phyloP scores from a whole-genome alignment of 2,113 vertebrate species.

The Phyllostomus discolor region DNA sequence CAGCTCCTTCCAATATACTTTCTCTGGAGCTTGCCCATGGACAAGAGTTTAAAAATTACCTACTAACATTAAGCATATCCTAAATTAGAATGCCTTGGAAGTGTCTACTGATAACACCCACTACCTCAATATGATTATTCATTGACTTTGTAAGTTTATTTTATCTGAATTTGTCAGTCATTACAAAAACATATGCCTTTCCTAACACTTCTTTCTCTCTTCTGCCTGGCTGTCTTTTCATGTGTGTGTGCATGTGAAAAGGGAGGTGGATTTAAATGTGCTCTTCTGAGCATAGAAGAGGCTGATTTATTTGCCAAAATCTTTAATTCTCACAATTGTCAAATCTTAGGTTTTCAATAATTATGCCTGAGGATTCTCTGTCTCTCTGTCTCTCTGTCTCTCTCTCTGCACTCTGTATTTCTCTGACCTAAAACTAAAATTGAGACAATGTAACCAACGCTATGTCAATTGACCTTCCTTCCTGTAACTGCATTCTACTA shows the following conservation, averaged over 20 bases:
- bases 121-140: neutral
- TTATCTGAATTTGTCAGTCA: neutral
- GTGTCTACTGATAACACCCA: neutral
- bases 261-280: neutral
- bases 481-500: neutral
- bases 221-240: neutral
- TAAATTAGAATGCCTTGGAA: neutral
- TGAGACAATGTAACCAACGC: neutral
- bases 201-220: fast-evolving
- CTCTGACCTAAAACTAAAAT: neutral
- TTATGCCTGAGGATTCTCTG: neutral
- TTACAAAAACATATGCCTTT: neutral
- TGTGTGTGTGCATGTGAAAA: neutral
- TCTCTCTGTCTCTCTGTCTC: neutral
- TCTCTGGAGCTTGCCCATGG: neutral
- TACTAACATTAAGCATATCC: neutral
- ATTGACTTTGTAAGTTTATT: neutral
- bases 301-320: neutral
- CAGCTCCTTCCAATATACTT: neutral
- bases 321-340: neutral
- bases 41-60: neutral
- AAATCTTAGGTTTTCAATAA: neutral
- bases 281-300: neutral
- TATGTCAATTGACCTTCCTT: neutral
- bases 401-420: neutral